Evolutionary conservation across 1,140 invertebrate species (phyloP).

Genomic region (Zaprionus africanus): DNA sequence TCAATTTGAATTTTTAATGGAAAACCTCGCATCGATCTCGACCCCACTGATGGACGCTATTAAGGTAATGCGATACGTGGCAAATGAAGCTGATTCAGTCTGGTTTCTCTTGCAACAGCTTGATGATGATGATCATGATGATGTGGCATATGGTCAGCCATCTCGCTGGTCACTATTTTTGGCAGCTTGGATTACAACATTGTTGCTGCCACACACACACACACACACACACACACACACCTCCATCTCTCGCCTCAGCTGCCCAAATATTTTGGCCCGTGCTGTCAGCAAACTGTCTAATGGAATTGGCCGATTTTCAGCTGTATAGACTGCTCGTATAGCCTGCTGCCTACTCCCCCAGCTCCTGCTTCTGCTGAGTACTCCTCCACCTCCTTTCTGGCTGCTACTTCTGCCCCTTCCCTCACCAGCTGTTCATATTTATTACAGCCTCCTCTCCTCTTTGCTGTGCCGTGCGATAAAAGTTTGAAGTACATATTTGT

Average conservation of each 20-base stretch:
- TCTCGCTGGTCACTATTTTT: conserved; percentile 50
- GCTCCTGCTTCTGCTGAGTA: neutral
- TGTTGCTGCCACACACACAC: conserved; percentile 5
- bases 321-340: neutral
- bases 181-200: conserved; percentile 67
- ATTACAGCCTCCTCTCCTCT: neutral
- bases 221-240: neutral
- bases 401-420: neutral
- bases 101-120: neutral
- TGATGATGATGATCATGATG: neutral
- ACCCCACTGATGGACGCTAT: neutral
- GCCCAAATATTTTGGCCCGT: conserved; percentile 69
- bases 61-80: neutral
- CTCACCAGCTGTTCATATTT: neutral
- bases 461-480: neutral
- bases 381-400: neutral
- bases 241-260: conserved; percentile 45
- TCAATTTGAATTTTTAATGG: conserved; percentile 9
- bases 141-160: neutral
- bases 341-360: neutral
- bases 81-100: neutral
- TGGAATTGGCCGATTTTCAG: conserved; percentile 36
- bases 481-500: conserved; percentile 1
- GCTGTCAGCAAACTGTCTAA: conserved; percentile 41
- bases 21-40: neutral